Conservation (phyloP, 1,140 invertebrate genomes). For the Laupala kohalensis region DNA sequence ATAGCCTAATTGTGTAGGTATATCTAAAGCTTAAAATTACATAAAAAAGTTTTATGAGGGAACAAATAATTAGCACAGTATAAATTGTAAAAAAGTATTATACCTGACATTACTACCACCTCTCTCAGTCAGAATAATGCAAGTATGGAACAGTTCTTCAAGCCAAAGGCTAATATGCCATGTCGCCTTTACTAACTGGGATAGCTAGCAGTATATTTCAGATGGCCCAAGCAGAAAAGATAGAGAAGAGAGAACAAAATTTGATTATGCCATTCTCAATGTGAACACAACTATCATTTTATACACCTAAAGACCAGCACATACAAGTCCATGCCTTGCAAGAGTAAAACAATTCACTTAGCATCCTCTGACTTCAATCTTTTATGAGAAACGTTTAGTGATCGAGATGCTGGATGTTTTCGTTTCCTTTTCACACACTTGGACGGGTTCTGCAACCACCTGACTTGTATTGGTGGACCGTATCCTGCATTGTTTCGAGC, state of each 20-base stretch:
- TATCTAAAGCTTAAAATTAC: neutral
- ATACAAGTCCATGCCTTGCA: neutral
- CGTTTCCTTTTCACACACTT: slow-evolving; percentile 1
- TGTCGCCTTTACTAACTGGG: neutral
- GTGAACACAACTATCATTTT: neutral
- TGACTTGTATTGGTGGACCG: slow-evolving; percentile 97
- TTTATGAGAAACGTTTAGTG: neutral
- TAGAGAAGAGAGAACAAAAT: neutral
- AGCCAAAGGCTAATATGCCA: neutral
- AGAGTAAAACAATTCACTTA: neutral
- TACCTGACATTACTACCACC: neutral
- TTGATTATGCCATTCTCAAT: neutral
- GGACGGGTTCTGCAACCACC: slow-evolving; percentile 86
- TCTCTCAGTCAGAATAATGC: neutral
- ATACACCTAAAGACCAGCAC: neutral
- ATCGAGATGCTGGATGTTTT: slow-evolving; percentile 13
- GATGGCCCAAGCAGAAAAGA: neutral
- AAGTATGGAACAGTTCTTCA: neutral
- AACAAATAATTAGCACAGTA: neutral
- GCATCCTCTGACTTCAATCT: neutral
- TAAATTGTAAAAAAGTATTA: neutral
- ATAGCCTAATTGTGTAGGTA: neutral
- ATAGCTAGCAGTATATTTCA: neutral
- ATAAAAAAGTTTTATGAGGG: neutral
- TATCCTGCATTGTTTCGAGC: slow-evolving; percentile 98